Evolutionary conservation across 2,113 vertebrate genomes (phyloP).

Genomic region (Erinaceus europaeus): DNA sequence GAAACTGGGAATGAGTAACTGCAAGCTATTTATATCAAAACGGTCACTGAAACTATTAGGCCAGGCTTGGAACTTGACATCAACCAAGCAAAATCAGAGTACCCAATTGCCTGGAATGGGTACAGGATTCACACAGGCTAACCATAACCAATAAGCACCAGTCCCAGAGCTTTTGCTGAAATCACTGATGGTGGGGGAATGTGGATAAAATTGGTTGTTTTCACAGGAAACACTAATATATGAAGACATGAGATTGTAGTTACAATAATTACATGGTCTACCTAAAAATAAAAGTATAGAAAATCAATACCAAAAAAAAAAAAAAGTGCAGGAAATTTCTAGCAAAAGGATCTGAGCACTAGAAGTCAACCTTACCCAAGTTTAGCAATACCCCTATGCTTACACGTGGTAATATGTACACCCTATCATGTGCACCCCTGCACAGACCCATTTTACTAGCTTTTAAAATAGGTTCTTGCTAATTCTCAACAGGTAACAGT

Average conservation of each 20-base stretch:
- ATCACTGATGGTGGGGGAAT: neutral
- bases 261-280: neutral
- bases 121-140: neutral
- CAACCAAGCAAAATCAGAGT: neutral
- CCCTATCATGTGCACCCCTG: neutral
- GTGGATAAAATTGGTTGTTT: neutral
- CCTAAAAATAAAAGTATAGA: neutral
- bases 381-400: neutral
- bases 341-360: neutral
- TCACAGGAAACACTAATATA: neutral
- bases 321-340: neutral
- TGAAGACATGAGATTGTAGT: neutral
- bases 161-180: neutral
- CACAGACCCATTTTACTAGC: neutral
- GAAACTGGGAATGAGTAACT: neutral
- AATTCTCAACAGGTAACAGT: neutral
- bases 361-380: neutral
- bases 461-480: neutral
- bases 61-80: neutral
- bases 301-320: neutral
- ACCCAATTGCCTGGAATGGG: neutral
- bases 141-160: neutral
- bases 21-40: neutral
- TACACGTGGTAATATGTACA: neutral
- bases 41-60: neutral